These are phyloP conservation scores for Morone saxatilis DNA, from an alignment of 2,113 vertebrate species.

Conservation along the genomic window DNA sequence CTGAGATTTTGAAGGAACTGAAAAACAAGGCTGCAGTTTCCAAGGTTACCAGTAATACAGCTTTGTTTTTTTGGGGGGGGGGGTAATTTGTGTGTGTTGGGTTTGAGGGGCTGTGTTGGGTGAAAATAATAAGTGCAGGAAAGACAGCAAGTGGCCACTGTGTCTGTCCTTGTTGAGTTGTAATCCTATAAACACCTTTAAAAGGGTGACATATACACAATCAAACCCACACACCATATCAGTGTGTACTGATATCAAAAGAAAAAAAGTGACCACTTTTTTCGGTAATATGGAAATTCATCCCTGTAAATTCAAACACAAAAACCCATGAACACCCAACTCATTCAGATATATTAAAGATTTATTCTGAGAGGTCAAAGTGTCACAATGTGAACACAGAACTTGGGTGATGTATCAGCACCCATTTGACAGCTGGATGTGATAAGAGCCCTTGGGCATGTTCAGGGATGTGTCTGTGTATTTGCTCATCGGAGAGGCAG, in stretches of 20 bases:
- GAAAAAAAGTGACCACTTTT: neutral
- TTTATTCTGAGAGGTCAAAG: constrained; percentile 66
- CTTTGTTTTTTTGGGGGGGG: constrained; percentile 12
- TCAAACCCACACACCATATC: neutral
- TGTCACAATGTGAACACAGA: constrained; percentile 67
- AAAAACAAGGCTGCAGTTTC: constrained; percentile 74
- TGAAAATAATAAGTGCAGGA: neutral
- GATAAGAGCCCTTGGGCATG: constrained; percentile 65
- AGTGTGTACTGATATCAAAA: neutral
- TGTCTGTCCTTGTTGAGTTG: neutral
- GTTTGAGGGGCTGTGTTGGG: neutral
- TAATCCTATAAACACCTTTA: constrained; percentile 22
- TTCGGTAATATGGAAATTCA: constrained; percentile 16
- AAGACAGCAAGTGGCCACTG: neutral
- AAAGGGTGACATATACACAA: constrained; percentile 8
- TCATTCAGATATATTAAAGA: constrained; percentile 45
- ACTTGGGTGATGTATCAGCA: constrained; percentile 62
- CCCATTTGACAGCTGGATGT: constrained; percentile 68
- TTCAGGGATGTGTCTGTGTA: constrained; percentile 54
- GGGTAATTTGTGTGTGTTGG: constrained; percentile 62
- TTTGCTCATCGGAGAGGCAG: constrained; percentile 58
- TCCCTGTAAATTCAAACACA: neutral
- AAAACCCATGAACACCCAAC: constrained; percentile 7
- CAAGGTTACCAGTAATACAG: constrained; percentile 72
- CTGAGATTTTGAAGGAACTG: constrained; percentile 22